Evolutionary conservation across 2,113 vertebrate genomes (phyloP).

Genomic region (Scomber colias): DNA sequence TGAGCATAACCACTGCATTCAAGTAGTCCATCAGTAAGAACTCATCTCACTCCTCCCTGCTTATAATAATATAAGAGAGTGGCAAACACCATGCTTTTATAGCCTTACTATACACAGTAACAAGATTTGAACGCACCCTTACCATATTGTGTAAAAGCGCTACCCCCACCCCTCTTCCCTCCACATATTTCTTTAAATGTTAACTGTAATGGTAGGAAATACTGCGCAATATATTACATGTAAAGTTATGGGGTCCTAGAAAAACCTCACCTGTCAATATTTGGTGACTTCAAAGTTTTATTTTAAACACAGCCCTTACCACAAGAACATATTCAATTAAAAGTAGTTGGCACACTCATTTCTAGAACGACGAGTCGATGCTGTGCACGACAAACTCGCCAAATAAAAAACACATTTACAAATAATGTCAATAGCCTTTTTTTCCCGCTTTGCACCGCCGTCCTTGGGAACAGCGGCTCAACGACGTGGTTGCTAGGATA

Average conservation of each 20-base stretch:
- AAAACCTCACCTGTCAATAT: too few relatives aligned
- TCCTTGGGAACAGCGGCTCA: slow-evolving; percentile 32
- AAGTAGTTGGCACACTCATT: too few relatives aligned
- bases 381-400: background rate
- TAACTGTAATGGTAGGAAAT: too few relatives aligned
- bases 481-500: slow-evolving; percentile 50
- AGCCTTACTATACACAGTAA: background rate
- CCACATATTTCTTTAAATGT: too few relatives aligned
- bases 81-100: background rate
- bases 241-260: too few relatives aligned
- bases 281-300: too few relatives aligned
- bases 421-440: background rate
- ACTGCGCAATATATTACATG: too few relatives aligned
- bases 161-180: too few relatives aligned
- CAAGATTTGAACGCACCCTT: background rate
- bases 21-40: slow-evolving; percentile 16
- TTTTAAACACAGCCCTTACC: too few relatives aligned
- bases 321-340: too few relatives aligned
- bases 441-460: background rate
- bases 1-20: slow-evolving; percentile 62
- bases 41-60: background rate
- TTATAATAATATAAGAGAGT: background rate
- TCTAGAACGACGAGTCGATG: too few relatives aligned
- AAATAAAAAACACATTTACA: background rate
- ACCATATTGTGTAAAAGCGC: background rate